A percentile compares a stretch with the other conserved stretches of the same genome.
Conservation (phyloP, 2,113 vertebrate species). For the Boulengerochromis microlepis region DNA sequence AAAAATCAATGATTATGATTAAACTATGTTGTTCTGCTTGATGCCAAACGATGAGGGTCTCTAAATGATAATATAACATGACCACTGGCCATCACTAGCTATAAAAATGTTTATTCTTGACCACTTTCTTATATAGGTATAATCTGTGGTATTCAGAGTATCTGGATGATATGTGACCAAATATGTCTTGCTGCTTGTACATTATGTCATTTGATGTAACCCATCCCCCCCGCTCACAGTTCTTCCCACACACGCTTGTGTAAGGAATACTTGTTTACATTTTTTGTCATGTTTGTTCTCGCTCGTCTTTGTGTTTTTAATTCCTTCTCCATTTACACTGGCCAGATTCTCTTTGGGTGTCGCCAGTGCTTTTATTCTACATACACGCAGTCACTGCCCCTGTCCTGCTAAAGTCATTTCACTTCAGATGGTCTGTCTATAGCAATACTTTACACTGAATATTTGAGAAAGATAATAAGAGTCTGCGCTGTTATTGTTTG, state of each 20-base stretch:
- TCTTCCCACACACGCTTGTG: not conserved
- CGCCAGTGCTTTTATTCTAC: not conserved
- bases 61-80: not conserved
- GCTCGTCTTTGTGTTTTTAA: slow-evolving; percentile 12
- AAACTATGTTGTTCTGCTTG: not conserved
- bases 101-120: slow-evolving; percentile 29
- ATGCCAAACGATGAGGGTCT: slow-evolving; percentile 23
- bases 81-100: not conserved
- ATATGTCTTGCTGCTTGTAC: slow-evolving; percentile 20
- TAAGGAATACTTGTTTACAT: slow-evolving; percentile 50
- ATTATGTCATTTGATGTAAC: not conserved
- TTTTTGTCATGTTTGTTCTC: slow-evolving; percentile 16
- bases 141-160: slow-evolving; percentile 11
- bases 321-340: slow-evolving; percentile 23
- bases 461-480: not conserved
- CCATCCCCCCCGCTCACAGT: not conserved
- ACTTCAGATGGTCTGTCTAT: not conserved
- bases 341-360: slow-evolving; percentile 15
- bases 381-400: not conserved
- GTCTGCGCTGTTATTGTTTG: slow-evolving; percentile 2
- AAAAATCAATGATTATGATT: not conserved
- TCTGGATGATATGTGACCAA: slow-evolving; percentile 44
- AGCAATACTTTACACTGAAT: slow-evolving; percentile 35
- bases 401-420: not conserved
- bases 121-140: not conserved